phyloP scores from a whole-genome alignment of 2,113 vertebrate species.

The pig (Sus scrofa) region T2T-Sscrofa CM000817.6:169397501-169398000 shows the following conservation, averaged over 20 bases:
- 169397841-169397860: neutral
- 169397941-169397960: slow-evolving; percentile 43
- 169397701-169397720: neutral
- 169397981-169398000: neutral
- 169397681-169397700: neutral
- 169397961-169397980: slow-evolving; percentile 11
- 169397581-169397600: slow-evolving; percentile 5
- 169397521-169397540: neutral
- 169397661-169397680: neutral
- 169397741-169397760: neutral
- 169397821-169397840: neutral
- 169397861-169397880: neutral
- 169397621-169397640: neutral
- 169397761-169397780: neutral
- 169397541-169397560: slow-evolving; percentile 59
- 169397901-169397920: neutral
- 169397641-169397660: slow-evolving; percentile 3
- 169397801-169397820: neutral
- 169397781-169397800: neutral
- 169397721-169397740: neutral
- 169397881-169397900: neutral
- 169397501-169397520: neutral
- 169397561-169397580: slow-evolving; percentile 59
- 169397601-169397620: slow-evolving; percentile 4
- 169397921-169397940: slow-evolving; percentile 10